Evolutionary conservation across 2,797 vertebrate species (phyloP).

Genomic region (Epinephelus coioides): DNA sequence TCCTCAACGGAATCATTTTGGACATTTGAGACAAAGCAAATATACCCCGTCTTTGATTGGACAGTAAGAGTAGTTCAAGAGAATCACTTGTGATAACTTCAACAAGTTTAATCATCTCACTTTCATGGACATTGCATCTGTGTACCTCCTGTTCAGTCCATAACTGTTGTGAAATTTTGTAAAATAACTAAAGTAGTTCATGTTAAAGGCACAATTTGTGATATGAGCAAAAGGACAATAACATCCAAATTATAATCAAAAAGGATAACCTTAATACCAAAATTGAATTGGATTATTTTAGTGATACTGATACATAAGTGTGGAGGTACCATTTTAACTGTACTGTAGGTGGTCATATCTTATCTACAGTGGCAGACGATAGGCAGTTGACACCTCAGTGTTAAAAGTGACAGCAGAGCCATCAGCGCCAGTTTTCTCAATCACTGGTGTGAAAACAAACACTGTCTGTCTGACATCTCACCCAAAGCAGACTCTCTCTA

Average conservation of each 20-base stretch:
- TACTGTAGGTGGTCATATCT: background rate
- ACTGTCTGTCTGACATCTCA: background rate
- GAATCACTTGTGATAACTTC: constrained; percentile 72
- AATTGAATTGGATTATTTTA: background rate
- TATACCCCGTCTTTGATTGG: constrained; percentile 74
- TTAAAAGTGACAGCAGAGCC: background rate
- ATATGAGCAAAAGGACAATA: background rate
- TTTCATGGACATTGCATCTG: constrained; percentile 25
- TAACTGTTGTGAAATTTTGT: background rate
- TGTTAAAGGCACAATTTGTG: background rate
- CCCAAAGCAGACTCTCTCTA: background rate
- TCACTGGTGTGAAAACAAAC: background rate
- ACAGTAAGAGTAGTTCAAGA: constrained; percentile 67
- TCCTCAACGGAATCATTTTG: constrained; percentile 78
- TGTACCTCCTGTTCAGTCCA: constrained; percentile 5
- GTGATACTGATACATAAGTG: no score
- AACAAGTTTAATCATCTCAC: constrained; percentile 67
- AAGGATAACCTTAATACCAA: background rate
- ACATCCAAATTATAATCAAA: background rate
- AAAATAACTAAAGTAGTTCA: background rate
- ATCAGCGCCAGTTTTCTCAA: background rate
- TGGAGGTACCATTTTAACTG: background rate
- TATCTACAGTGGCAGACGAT: background rate
- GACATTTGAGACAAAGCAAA: constrained; percentile 78
- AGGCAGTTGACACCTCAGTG: background rate